Conservation (phyloP, 1,140 invertebrate genomes). For the Lucilia sericata region DNA sequence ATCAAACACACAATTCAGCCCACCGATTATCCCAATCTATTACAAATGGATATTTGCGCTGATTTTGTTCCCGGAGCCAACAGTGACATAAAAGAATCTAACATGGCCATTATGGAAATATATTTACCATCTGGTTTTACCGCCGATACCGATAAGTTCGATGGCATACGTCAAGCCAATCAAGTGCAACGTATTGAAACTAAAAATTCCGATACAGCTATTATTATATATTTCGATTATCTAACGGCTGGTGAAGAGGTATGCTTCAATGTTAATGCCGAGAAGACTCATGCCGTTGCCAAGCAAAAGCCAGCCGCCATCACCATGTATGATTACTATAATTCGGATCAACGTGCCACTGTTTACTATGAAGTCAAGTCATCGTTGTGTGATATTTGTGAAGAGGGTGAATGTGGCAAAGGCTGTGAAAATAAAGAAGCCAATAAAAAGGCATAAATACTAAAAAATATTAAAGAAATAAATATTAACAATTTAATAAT, state of each 20-base stretch:
- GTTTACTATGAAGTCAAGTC: conserved; percentile 80
- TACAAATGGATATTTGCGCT: conserved; percentile 81
- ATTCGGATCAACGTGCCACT: conserved; percentile 78
- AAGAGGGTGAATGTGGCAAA: conserved; percentile 75
- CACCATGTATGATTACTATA: conserved; percentile 94
- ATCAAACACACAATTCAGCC: conserved; percentile 83
- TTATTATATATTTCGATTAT: conserved; percentile 88
- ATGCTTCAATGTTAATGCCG: conserved; percentile 87
- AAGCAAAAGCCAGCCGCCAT: conserved; percentile 88
- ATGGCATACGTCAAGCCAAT: conserved; percentile 54
- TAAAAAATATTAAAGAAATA: no score
- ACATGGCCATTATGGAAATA: conserved; percentile 92
- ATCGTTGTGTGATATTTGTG: conserved; percentile 82
- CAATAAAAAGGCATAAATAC: no score
- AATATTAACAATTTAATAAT: no score
- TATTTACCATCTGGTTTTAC: conserved; percentile 86
- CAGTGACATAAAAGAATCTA: conserved; percentile 70
- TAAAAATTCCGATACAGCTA: conserved; percentile 79
- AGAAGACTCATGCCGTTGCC: conserved; percentile 85
- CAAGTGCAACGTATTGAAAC: conserved; percentile 77
- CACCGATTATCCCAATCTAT: conserved; percentile 76
- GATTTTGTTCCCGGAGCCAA: conserved; percentile 55
- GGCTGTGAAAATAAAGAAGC: conserved; percentile 57
- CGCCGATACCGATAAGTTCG: conserved; percentile 61
- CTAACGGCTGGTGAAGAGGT: conserved; percentile 75